Base-by-base conservation (phyloP, 2,888 invertebrate species). In the Andrena flavipes region DNA sequence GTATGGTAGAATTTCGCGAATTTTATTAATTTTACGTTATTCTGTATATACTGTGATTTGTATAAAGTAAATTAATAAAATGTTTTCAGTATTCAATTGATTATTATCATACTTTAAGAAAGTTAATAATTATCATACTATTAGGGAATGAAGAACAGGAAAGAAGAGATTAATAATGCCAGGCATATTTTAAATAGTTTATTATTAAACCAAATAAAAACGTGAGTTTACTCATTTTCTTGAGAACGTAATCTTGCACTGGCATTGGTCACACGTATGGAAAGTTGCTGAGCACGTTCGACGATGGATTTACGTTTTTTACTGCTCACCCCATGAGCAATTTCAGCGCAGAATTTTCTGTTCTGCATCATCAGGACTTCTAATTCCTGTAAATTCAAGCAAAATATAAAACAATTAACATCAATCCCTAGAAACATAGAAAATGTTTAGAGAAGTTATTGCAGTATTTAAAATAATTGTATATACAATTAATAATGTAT, bases 291-390 rank as follows among this genome's bases (percentile, higher is more conserved):
- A 0, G 99, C 99, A 84, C 99, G 96, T 94, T 99, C 99, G 10
- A 99, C 99, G 89, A 99, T 99, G 3, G 95, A 95, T 95, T 99
- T 99, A 87, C 99, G 96, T 93, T 99, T 99, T 95, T 98, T 99
- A n/a, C 99, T 98, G 84, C 99, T 99, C 0, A 99, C 99, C 30
- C 97, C 98, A 94, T 99, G 99, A 1, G 99, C 99, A 89, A 99
- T 99, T 95, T 99, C 99, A 30, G 98, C 99, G 94, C 99, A 98
- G 95, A 97, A 99, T 89, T 98, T 97, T 90, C 99, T 96, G 95
- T 99, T 99, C 94, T 99, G 99, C 99, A 99, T 99, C 97, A 99
- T 96, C 70, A 99, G 95, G 91, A 99, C 98, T 94, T 99, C 99
- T 88, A 99, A 95, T 95, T 99, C 99, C 96, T 98, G 95, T 29